Percentiles rank a stretch among this genome's conserved stretches.
These are phyloP conservation scores for Takifugu bimaculatus DNA, from an alignment of 2,113 vertebrate species.

Conservation along the genomic window DNA sequence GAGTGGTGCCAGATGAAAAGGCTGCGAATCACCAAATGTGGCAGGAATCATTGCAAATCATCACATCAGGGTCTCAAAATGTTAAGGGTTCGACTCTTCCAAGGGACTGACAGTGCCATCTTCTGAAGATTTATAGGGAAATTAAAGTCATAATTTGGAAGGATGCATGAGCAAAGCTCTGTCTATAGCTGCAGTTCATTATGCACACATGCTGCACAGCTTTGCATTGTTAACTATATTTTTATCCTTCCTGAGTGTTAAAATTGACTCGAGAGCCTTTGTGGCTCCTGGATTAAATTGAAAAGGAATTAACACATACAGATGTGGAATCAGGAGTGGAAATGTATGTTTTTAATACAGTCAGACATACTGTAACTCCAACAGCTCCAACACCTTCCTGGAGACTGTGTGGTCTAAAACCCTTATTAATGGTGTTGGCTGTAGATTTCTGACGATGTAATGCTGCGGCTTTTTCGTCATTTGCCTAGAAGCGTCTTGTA, in stretches of 20 bases:
- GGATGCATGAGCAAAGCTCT: not conserved
- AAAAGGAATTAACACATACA: slow-evolving; percentile 1
- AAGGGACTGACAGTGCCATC: not conserved
- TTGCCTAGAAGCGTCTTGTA: not conserved
- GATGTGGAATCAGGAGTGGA: not conserved
- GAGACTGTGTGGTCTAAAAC: not conserved
- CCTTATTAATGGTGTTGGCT: too few species aligned
- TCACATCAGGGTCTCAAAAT: slow-evolving; percentile 4
- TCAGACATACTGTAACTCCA: not conserved
- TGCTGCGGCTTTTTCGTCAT: too few species aligned
- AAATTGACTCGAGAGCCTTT: slow-evolving; percentile 14
- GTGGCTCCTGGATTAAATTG: slow-evolving; percentile 1
- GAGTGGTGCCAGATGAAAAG: slow-evolving; percentile 3
- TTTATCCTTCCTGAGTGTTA: slow-evolving; percentile 2
- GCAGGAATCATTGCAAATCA: too few species aligned
- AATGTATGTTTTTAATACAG: not conserved
- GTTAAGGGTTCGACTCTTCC: not conserved
- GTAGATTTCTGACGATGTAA: too few species aligned
- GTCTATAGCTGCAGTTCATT: slow-evolving; percentile 6
- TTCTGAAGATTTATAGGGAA: not conserved
- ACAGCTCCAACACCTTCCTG: not conserved
- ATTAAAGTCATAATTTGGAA: slow-evolving; percentile 1
- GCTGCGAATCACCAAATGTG: not conserved
- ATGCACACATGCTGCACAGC: slow-evolving; percentile 5
- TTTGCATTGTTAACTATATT: not conserved